These are phyloP conservation scores for Taxidea taxus DNA, from an alignment of 2,113 vertebrate species.

Conservation along the genomic window DNA sequence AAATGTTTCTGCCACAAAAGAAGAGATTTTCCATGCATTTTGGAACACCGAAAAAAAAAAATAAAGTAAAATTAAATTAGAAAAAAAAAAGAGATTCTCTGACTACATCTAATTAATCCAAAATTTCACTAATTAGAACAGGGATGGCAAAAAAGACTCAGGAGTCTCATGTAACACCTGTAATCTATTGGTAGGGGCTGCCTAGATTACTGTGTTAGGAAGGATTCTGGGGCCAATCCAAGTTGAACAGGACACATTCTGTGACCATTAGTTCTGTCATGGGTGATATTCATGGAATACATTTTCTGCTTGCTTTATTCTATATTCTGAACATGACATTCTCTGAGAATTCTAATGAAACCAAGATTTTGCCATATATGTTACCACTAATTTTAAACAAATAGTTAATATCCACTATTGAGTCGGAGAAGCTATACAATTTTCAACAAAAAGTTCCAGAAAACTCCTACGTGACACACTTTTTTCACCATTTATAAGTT, in stretches of 20 bases:
- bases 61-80: too few relatives aligned
- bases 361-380: not conserved
- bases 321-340: not conserved
- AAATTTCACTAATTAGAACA: not conserved
- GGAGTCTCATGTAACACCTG: not conserved
- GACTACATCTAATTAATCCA: not conserved
- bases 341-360: slow-evolving; percentile 15
- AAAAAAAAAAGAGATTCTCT: not conserved
- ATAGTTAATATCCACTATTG: not conserved
- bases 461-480: not conserved
- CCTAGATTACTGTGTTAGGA: not conserved
- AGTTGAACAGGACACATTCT: not conserved
- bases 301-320: not conserved
- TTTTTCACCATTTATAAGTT: not conserved
- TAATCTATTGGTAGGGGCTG: not conserved
- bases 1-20: not conserved
- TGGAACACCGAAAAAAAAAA: too few relatives aligned
- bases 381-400: not conserved
- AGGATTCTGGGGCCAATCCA: not conserved
- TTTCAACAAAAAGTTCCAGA: slow-evolving; percentile 8
- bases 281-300: not conserved
- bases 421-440: not conserved
- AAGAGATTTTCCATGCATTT: too few relatives aligned
- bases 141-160: not conserved
- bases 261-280: not conserved